Base-by-base conservation (phyloP, 1,140 invertebrate genomes). In the Mesaphorura yosii region DNA sequence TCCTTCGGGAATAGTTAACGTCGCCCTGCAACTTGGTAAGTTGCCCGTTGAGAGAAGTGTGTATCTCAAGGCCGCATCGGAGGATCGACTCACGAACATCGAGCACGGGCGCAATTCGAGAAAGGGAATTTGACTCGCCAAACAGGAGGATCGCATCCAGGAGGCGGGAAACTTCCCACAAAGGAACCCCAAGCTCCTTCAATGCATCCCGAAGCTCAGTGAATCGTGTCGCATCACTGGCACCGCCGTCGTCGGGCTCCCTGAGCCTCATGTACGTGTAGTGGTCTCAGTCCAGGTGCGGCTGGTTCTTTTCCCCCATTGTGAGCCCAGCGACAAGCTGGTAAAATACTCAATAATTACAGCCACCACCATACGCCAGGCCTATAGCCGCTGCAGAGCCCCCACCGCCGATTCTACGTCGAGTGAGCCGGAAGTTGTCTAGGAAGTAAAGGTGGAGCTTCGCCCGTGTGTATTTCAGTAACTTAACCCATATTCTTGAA, bases 311-410 rank as follows among this genome's bases (percentile, higher is more conserved):
- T 71, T 94, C 91, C 60, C 94, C 89, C 41, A 79, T 69, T 15
- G 81, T 82, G 1, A 96, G 75, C 2, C 90, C 90, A 15, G 88
- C 88, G 23, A 96, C 72, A 83, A 96, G 85, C 72, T 96, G 90
- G 72, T 96, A 96, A 73, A 96, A 96, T 66, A 95, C 93, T 66
- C 95, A 90, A 68, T 93, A 96, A 72, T 94, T 95, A 65, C 91
- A 90, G 71, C 94, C 90, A 64, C 84, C 82, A 7, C 81, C n/a
- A n/a, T n/a, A n/a, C n/a, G n/a, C n/a, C n/a, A n/a, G n/a, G n/a
- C n/a, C n/a, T n/a, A n/a, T n/a, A n/a, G n/a, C n/a, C n/a, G n/a
- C n/a, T n/a, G n/a, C n/a, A n/a, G n/a, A n/a, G n/a, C n/a, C n/a
- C n/a, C n/a, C n/a, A n/a, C n/a, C n/a, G n/a, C n/a, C n/a, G n/a